Evolutionary conservation across 2,888 invertebrate species (phyloP).

Genomic region (Polymixis flavicincta): DNA sequence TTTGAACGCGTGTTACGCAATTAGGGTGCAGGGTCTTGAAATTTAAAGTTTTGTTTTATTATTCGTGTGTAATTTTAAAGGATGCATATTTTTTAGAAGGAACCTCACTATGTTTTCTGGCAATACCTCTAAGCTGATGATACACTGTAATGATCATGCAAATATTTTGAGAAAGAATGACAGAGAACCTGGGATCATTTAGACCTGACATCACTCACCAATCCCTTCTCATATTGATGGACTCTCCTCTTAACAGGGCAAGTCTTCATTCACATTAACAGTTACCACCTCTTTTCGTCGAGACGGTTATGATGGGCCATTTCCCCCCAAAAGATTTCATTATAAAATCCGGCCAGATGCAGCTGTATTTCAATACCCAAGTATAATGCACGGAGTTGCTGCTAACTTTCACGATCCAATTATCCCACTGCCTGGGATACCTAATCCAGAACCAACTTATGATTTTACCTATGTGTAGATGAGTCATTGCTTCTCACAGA

Average conservation of each 20-base stretch:
- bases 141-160: conserved; percentile 97
- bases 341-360: background rate
- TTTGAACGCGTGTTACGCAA: no score
- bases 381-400: background rate
- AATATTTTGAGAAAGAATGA: conserved; percentile 96
- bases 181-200: conserved; percentile 95
- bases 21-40: no score
- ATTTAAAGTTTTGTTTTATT: background rate
- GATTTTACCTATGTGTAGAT: background rate
- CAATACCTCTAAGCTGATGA: conserved; percentile 95
- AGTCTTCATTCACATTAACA: conserved; percentile 95
- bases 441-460: conserved; percentile 6
- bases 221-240: conserved; percentile 98
- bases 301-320: background rate
- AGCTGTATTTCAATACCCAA: background rate
- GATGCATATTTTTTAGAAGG: background rate
- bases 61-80: background rate
- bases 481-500: conserved; percentile 30
- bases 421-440: background rate
- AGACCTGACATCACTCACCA: conserved; percentile 99
- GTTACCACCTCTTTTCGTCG: background rate
- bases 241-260: conserved; percentile 99
- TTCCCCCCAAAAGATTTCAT: background rate
- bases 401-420: background rate
- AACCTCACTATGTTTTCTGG: conserved; percentile 85